Evolutionary conservation across 2,888 invertebrate species (phyloP).

Genomic region (Tigriopus californicus): DNA sequence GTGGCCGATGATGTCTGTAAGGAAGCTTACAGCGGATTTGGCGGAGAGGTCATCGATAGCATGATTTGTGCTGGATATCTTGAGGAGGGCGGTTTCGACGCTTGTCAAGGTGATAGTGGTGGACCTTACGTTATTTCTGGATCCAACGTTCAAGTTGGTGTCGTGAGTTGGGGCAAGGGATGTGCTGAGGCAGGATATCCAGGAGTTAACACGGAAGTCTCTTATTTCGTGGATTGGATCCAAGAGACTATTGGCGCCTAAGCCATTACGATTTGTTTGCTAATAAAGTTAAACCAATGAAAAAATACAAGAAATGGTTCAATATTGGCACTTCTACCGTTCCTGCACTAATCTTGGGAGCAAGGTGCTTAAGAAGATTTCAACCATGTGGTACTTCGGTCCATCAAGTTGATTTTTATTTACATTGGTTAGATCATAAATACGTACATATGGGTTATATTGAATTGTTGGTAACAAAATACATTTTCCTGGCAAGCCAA

Average conservation of each 20-base stretch:
- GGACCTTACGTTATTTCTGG: constrained; percentile 17
- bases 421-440: no score
- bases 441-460: no score
- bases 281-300: no score
- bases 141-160: constrained; percentile 15
- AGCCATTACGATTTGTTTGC: no score
- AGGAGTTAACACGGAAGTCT: constrained; percentile 21
- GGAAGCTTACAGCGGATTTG: constrained; percentile 15
- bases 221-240: constrained; percentile 21
- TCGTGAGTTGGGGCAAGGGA: constrained; percentile 21
- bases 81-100: constrained; percentile 20
- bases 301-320: no score
- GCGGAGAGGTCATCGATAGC: constrained; percentile 18
- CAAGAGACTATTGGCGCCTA: background rate
- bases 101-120: constrained; percentile 18
- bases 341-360: no score
- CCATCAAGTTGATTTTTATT: no score
- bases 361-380: no score
- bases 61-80: constrained; percentile 21
- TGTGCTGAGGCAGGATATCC: constrained; percentile 20
- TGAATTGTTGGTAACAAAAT: no score
- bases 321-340: no score
- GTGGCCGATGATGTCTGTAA: constrained; percentile 19
- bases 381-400: no score
- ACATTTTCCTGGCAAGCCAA: no score